Percentiles rank a stretch among this genome's conserved stretches.
Evolutionary conservation across 2,888 invertebrate genomes (phyloP).

Genomic region (Panopea generosa): DNA sequence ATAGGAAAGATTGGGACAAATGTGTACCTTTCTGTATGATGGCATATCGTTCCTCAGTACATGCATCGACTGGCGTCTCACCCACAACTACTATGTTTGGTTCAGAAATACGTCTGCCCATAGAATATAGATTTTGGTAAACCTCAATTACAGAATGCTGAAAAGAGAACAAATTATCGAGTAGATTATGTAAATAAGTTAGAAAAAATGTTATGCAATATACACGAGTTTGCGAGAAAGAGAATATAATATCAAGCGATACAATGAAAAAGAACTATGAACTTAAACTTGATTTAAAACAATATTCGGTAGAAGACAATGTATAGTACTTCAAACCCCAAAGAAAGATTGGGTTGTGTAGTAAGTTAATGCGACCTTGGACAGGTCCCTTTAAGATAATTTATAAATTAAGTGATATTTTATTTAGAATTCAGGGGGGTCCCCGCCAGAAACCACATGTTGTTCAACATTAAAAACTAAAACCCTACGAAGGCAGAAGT

Average conservation of each 20-base stretch:
- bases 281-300: neutral
- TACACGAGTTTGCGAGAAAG: neutral
- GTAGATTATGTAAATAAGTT: neutral
- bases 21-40: too few relatives aligned
- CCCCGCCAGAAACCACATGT: neutral
- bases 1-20: conserved; percentile 41
- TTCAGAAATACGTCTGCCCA: too few relatives aligned
- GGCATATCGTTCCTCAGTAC: conserved; percentile 47
- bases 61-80: conserved; percentile 38
- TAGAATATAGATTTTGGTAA: too few relatives aligned
- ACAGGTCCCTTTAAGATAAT: conserved; percentile 1
- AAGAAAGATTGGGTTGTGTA: too few relatives aligned
- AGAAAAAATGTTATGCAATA: neutral
- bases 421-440: neutral
- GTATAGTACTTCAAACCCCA: too few relatives aligned
- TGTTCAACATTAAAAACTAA: conserved; percentile 2
- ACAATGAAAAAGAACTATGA: neutral
- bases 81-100: too few relatives aligned
- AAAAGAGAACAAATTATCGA: neutral
- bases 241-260: neutral
- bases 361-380: too few relatives aligned
- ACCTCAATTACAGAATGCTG: neutral
- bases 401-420: neutral
- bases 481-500: too few relatives aligned
- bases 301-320: neutral